Conservation (phyloP, 2,888 invertebrate genomes). For the Dromius quadrimaculatus region DNA sequence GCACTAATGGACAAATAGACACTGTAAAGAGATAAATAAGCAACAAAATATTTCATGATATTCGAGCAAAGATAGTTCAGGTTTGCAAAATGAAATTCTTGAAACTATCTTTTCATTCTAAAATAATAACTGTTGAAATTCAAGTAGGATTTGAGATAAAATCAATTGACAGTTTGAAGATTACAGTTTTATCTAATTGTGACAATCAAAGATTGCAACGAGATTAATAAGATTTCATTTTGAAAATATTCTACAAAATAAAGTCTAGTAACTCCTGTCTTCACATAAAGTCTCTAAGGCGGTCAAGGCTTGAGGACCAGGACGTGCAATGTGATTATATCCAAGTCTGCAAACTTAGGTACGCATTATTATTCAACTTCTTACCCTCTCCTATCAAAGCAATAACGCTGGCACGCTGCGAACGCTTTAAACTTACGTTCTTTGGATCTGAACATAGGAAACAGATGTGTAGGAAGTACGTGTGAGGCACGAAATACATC, state of each 20-base stretch:
- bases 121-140: too few species aligned
- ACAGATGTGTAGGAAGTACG: conserved; percentile 17
- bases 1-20: too few species aligned
- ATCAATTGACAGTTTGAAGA: too few species aligned
- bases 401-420: conserved; percentile 17
- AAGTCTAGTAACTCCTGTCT: not conserved
- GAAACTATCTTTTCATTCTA: too few species aligned
- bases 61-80: too few species aligned
- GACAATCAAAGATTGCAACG: too few species aligned
- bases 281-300: not conserved
- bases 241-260: not conserved
- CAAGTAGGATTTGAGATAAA: too few species aligned
- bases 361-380: conserved; percentile 23
- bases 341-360: not conserved
- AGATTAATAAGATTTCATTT: conserved; percentile 12
- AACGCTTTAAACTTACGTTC: conserved; percentile 3
- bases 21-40: too few species aligned
- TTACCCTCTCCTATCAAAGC: conserved; percentile 16
- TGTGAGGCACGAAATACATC: not conserved
- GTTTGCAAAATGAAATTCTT: too few species aligned
- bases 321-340: not conserved
- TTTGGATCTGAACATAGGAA: conserved; percentile 13
- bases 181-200: too few species aligned
- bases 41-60: too few species aligned
- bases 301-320: not conserved